Percentiles rank a stretch among this genome's conserved stretches.
Evolutionary conservation across 2,888 invertebrate species (phyloP).

Genomic region (Hedychridium roseum): DNA sequence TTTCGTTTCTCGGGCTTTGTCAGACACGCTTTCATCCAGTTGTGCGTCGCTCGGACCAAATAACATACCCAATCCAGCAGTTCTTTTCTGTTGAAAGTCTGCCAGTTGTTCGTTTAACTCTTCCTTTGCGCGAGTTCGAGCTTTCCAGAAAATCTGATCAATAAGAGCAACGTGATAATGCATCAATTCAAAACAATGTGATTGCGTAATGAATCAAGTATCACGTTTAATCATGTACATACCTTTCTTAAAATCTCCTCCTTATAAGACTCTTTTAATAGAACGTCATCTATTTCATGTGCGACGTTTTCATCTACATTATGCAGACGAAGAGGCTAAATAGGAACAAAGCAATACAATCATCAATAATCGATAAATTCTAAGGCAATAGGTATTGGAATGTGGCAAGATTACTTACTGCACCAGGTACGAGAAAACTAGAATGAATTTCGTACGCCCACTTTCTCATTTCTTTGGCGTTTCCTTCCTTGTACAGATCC

Average conservation of each 20-base stretch:
- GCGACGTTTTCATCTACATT: conserved; percentile 88
- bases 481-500: conserved; percentile 86
- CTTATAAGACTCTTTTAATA: conserved; percentile 85
- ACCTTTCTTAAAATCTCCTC: conserved; percentile 88
- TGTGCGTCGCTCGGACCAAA: conserved; percentile 88
- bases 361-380: conserved; percentile 40
- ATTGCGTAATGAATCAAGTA: conserved; percentile 1
- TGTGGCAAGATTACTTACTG: conserved; percentile 68
- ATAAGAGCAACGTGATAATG: conserved; percentile 6
- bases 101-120: conserved; percentile 81
- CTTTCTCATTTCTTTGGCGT: conserved; percentile 89
- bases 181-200: not conserved
- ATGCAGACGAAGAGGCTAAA: conserved; percentile 79
- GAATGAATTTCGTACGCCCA: conserved; percentile 99
- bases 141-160: conserved; percentile 81
- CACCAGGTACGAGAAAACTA: conserved; percentile 90
- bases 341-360: conserved; percentile 32
- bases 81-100: conserved; percentile 89
- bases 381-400: conserved; percentile 1
- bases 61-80: conserved; percentile 87
- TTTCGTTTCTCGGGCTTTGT: conserved; percentile 78
- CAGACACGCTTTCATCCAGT: conserved; percentile 80
- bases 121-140: conserved; percentile 83
- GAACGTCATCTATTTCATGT: conserved; percentile 87
- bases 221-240: conserved; percentile 16